phyloP scores from a whole-genome alignment of 2,888 invertebrate genomes.

The Acanthoscelides obtectus region DNA sequence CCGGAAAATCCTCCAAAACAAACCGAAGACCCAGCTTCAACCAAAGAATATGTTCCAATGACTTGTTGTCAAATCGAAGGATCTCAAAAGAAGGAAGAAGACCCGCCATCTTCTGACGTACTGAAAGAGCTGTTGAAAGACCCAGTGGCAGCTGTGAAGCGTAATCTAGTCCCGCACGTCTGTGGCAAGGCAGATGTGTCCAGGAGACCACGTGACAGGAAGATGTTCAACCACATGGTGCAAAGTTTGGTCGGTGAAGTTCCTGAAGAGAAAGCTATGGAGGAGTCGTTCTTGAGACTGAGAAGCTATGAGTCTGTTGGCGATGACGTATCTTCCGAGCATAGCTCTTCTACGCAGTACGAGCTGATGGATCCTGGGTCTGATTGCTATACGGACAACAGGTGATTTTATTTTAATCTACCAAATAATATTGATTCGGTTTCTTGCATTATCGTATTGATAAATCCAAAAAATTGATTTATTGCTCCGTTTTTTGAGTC shows the following conservation, averaged over 20 bases:
- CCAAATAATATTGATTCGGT: no score
- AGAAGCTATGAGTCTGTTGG: constrained; percentile 40
- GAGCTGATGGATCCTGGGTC: constrained; percentile 71
- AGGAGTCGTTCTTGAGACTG: constrained; percentile 4
- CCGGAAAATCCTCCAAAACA: constrained; percentile 10
- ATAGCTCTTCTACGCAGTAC: constrained; percentile 64
- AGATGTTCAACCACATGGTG: constrained; percentile 50
- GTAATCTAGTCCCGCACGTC: constrained; percentile 72
- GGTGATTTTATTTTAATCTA: neutral
- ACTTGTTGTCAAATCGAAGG: constrained; percentile 5
- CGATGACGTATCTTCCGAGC: constrained; percentile 47
- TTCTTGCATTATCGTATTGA: no score
- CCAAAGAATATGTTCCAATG: constrained; percentile 12
- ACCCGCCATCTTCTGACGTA: constrained; percentile 33
- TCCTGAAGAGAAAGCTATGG: constrained; percentile 5
- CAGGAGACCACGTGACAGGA: constrained; percentile 42
- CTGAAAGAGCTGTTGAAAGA: constrained; percentile 59
- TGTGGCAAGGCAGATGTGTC: constrained; percentile 59
- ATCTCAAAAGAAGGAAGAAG: neutral
- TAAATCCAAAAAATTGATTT: no score
- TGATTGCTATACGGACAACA: constrained; percentile 65
- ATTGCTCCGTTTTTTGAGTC: no score
- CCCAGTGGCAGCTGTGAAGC: constrained; percentile 71
- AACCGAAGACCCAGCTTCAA: constrained; percentile 12
- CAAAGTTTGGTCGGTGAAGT: constrained; percentile 49